Percentiles rank a stretch among this genome's conserved stretches.
Evolutionary conservation across 2,113 vertebrate species (phyloP).

Genomic region (Leuciscus idus): DNA sequence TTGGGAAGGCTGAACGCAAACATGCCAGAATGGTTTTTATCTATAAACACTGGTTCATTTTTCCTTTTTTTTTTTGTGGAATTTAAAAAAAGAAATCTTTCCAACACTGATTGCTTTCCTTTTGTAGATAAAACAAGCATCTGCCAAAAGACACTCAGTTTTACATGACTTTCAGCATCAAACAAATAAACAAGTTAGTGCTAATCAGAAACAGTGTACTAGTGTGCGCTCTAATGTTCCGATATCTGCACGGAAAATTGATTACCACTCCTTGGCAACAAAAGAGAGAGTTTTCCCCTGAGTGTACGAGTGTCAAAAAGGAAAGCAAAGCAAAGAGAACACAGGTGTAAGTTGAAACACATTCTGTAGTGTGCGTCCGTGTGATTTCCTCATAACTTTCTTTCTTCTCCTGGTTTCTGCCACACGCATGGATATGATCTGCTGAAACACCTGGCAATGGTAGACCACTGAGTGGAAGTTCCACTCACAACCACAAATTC

Average conservation of each 20-base stretch:
- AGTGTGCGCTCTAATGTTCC: conserved; percentile 26
- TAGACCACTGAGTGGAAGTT: background rate
- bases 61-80: conserved; percentile 60
- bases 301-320: conserved; percentile 21
- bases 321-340: conserved; percentile 28
- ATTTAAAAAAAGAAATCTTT: conserved; percentile 53
- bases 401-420: conserved; percentile 10
- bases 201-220: conserved; percentile 63
- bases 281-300: conserved; percentile 18
- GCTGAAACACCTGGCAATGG: conserved; percentile 11
- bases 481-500: conserved; percentile 18
- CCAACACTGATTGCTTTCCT: conserved; percentile 63
- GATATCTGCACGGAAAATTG: conserved; percentile 19
- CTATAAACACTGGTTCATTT: conserved; percentile 51
- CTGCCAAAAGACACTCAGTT: conserved; percentile 63
- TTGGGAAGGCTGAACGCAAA: conserved; percentile 19
- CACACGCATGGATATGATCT: conserved; percentile 27
- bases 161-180: conserved; percentile 56
- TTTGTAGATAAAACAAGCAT: conserved; percentile 60
- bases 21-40: conserved; percentile 35
- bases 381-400: conserved; percentile 7
- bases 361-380: background rate
- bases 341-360: conserved; percentile 39
- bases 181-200: conserved; percentile 69
- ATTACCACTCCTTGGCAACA: conserved; percentile 18